These are phyloP conservation scores for Corythucha ciliata DNA, from an alignment of 2,888 invertebrate species.

Conservation along the genomic window DNA sequence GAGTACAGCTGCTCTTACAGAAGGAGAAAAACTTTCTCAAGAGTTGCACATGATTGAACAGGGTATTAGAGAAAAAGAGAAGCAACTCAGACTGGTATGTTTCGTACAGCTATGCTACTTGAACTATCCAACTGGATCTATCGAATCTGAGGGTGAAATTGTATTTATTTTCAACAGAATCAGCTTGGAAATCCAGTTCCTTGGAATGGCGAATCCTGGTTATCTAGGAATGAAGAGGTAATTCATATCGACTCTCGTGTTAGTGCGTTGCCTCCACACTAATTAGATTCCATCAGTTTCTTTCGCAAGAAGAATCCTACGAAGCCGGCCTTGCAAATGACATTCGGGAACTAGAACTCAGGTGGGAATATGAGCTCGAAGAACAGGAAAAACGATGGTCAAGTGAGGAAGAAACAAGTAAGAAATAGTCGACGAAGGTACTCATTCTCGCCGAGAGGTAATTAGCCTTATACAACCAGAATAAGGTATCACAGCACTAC, in stretches of 20 bases:
- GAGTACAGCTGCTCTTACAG: slow-evolving; percentile 45
- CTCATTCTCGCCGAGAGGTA: slow-evolving; percentile 25
- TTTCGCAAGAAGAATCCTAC: slow-evolving; percentile 49
- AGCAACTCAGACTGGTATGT: slow-evolving; percentile 43
- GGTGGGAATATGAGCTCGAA: slow-evolving; percentile 57
- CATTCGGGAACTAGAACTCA: slow-evolving; percentile 54
- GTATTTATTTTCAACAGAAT: neutral
- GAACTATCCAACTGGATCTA: slow-evolving; percentile 3
- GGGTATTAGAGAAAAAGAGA: slow-evolving; percentile 53
- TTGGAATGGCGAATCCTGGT: slow-evolving; percentile 18
- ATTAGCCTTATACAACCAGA: no score
- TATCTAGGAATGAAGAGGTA: slow-evolving; percentile 28
- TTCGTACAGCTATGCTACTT: neutral
- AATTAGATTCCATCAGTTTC: slow-evolving; percentile 7
- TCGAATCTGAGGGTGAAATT: slow-evolving; percentile 3
- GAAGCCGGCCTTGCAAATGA: slow-evolving; percentile 58
- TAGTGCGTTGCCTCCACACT: neutral
- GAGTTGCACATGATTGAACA: slow-evolving; percentile 53
- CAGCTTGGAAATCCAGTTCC: slow-evolving; percentile 21
- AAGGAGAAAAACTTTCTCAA: slow-evolving; percentile 50
- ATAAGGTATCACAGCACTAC: no score
- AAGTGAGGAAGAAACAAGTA: slow-evolving; percentile 47
- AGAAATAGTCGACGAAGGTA: slow-evolving; percentile 39
- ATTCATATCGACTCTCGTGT: slow-evolving; percentile 4
- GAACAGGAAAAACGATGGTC: slow-evolving; percentile 55